These are phyloP conservation scores for Ophraella communa DNA, from an alignment of 2,888 invertebrate genomes.

Conservation along the genomic window DNA sequence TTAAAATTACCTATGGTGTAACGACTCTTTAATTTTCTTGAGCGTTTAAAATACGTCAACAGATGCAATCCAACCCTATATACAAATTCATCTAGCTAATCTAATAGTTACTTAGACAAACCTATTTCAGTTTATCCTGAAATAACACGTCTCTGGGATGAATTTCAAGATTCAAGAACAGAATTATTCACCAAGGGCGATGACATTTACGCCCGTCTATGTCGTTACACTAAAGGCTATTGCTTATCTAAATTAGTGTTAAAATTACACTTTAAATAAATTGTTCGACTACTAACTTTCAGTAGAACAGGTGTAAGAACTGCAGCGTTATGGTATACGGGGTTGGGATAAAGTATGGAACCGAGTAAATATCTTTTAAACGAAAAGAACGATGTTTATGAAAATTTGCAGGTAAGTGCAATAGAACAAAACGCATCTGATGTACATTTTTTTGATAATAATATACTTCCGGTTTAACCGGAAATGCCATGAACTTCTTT, in stretches of 20 bases:
- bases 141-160: slow-evolving; percentile 9
- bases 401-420: no score
- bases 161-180: slow-evolving; percentile 14
- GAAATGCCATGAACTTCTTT: no score
- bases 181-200: slow-evolving; percentile 19
- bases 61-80: no score
- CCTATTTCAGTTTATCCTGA: slow-evolving; percentile 1
- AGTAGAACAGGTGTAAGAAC: background rate
- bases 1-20: no score
- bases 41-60: no score
- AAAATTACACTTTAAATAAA: slow-evolving; percentile 5
- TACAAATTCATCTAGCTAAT: background rate
- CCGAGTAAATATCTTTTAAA: no score
- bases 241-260: slow-evolving; percentile 14
- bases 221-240: slow-evolving; percentile 8
- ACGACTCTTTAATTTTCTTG: no score
- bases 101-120: background rate
- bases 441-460: no score
- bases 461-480: no score
- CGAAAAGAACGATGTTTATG: no score
- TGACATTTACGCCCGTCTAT: slow-evolving; percentile 6
- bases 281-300: background rate
- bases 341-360: no score
- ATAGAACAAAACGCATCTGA: no score
- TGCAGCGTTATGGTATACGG: background rate